Conservation (phyloP, 2,113 vertebrate genomes). For the Paracanthobrama guichenoti region DNA sequence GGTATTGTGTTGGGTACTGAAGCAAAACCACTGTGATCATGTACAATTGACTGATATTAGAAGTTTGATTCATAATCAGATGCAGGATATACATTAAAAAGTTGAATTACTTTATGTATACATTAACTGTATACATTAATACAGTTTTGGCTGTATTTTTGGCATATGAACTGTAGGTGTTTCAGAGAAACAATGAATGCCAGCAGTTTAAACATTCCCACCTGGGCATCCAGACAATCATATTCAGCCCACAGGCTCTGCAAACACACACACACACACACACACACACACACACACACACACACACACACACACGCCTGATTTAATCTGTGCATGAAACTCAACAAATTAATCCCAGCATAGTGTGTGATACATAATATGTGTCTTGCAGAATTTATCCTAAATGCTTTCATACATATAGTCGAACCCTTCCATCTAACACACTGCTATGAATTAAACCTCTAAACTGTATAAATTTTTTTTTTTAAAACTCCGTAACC, state of each 20-base stretch:
- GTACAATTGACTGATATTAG: background rate
- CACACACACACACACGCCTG: background rate
- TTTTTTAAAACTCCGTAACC: too few relatives aligned
- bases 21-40: background rate
- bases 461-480: too few relatives aligned
- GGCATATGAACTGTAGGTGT: background rate
- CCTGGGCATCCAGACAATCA: conserved; percentile 32
- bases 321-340: conserved; percentile 41
- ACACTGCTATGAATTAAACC: background rate
- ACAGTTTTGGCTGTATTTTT: background rate
- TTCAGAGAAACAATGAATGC: conserved; percentile 11
- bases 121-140: too few relatives aligned
- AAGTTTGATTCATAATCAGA: background rate
- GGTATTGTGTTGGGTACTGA: background rate
- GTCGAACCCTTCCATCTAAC: background rate
- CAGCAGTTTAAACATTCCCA: conserved; percentile 36
- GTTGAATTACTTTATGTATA: too few relatives aligned
- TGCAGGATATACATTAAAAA: background rate
- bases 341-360: background rate
- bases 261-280: background rate
- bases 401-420: background rate
- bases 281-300: too few relatives aligned
- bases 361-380: background rate
- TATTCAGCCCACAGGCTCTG: conserved; percentile 20
- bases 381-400: background rate